Evolutionary conservation across 2,888 invertebrate species (phyloP).

Genomic region (Cataglyphis livida): DNA sequence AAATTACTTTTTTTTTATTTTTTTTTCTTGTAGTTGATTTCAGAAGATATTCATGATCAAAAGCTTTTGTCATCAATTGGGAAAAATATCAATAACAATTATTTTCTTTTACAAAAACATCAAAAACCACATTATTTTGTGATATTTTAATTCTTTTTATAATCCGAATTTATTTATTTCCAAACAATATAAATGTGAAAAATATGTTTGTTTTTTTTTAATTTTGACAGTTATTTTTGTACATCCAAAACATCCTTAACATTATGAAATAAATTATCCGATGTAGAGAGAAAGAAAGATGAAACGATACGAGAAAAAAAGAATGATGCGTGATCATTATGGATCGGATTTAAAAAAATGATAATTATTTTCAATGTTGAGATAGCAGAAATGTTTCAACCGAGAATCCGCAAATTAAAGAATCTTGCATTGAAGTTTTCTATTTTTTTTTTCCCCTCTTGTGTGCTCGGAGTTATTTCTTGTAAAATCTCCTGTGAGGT

Average conservation of each 20-base stretch:
- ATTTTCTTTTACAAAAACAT: too few species aligned
- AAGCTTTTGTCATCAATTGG: too few species aligned
- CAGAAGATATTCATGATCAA: too few species aligned
- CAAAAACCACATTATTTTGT: too few species aligned
- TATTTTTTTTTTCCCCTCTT: background rate
- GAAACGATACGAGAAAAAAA: background rate
- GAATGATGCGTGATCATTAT: background rate
- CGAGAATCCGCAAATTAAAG: conserved; percentile 11
- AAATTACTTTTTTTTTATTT: too few species aligned
- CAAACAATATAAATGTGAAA: too few species aligned
- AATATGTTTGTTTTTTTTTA: too few species aligned
- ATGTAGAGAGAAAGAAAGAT: background rate
- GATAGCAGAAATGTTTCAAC: background rate
- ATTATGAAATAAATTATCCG: background rate
- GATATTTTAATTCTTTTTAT: too few species aligned
- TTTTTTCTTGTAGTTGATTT: too few species aligned
- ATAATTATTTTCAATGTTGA: background rate
- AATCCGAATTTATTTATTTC: too few species aligned
- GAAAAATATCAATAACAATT: too few species aligned
- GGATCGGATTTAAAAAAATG: background rate
- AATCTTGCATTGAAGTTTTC: conserved; percentile 26
- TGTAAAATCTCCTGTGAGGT: conserved; percentile 40
- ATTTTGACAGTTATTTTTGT: too few species aligned
- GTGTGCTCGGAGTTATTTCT: conserved; percentile 31
- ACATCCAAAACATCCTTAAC: background rate